Evolutionary conservation across 2,113 vertebrate genomes (phyloP).

Genomic region (Plecotus auritus): DNA sequence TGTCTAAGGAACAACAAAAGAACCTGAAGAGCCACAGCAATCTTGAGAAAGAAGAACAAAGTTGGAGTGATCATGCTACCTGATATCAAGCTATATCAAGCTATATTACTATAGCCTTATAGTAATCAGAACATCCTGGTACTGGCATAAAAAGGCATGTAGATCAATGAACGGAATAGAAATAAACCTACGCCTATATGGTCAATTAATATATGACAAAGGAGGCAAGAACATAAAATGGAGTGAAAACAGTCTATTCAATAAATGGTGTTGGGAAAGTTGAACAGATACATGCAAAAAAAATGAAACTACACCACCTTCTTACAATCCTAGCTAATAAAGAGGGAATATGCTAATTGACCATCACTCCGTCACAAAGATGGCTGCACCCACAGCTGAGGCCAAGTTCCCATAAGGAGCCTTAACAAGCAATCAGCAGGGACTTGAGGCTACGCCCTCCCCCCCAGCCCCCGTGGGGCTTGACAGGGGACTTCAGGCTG

Average conservation of each 20-base stretch:
- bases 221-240: background rate
- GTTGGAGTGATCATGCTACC: background rate
- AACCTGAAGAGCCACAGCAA: background rate
- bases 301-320: background rate
- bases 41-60: background rate
- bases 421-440: no score
- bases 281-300: background rate
- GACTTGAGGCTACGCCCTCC: no score
- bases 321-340: no score
- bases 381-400: no score
- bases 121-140: background rate
- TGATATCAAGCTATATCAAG: background rate
- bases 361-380: no score
- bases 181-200: background rate
- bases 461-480: no score
- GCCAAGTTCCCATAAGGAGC: no score
- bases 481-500: no score
- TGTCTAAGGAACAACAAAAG: background rate
- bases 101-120: background rate
- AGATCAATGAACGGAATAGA: background rate
- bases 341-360: no score
- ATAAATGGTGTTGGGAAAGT: background rate
- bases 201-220: background rate
- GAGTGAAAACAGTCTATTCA: background rate
- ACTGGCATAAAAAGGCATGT: background rate